These are phyloP conservation scores for Spilosoma lubricipeda DNA, from an alignment of 2,888 invertebrate genomes.

Conservation along the genomic window DNA sequence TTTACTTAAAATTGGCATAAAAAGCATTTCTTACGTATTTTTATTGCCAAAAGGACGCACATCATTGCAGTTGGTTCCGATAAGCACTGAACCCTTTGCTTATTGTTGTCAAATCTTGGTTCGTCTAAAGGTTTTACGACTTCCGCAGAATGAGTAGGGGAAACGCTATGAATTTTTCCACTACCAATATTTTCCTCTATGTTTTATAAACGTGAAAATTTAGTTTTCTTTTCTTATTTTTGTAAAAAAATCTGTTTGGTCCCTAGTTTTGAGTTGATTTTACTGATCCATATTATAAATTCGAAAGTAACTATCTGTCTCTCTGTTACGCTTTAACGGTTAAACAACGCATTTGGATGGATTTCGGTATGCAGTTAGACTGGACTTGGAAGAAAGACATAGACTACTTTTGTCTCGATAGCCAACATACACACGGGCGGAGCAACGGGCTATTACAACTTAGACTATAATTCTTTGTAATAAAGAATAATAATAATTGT, in stretches of 20 bases:
- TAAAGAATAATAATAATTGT: too few relatives aligned
- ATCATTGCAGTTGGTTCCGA: conserved; percentile 13
- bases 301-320: too few relatives aligned
- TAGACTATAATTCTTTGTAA: too few relatives aligned
- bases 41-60: not conserved
- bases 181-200: not conserved
- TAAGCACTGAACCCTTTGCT: conserved; percentile 10
- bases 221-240: not conserved
- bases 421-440: too few relatives aligned
- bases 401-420: too few relatives aligned
- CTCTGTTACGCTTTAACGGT: too few relatives aligned
- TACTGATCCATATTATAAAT: not conserved
- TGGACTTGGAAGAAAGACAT: too few relatives aligned
- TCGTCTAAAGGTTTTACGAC: conserved; percentile 18
- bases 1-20: not conserved
- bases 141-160: conserved; percentile 18
- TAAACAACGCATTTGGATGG: too few relatives aligned
- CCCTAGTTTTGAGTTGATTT: not conserved
- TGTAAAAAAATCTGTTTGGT: too few relatives aligned
- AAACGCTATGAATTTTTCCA: conserved; percentile 1
- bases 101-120: conserved; percentile 9
- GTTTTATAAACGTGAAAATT: not conserved
- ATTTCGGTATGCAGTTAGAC: too few relatives aligned
- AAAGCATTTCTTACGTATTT: not conserved
- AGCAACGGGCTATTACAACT: too few relatives aligned